Evolutionary conservation across 2,888 invertebrate species (phyloP).

Genomic region (Synergus umbraculus): DNA sequence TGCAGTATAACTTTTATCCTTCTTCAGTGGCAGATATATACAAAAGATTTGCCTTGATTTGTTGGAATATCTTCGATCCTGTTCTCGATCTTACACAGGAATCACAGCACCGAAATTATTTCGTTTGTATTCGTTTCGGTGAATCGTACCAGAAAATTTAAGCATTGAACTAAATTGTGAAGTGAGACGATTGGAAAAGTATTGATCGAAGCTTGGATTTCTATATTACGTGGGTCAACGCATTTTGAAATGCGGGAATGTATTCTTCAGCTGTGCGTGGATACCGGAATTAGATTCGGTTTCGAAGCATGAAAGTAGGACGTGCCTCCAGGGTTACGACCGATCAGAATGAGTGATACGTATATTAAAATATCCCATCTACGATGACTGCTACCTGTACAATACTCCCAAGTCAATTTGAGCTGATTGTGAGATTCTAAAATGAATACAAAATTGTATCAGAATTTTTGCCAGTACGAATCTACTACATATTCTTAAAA

Average conservation of each 20-base stretch:
- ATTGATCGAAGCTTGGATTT: slow-evolving; percentile 15
- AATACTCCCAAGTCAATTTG: neutral
- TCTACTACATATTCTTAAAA: neutral
- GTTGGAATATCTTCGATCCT: too few species aligned
- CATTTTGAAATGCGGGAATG: slow-evolving; percentile 28
- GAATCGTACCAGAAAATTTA: neutral
- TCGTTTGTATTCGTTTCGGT: too few species aligned
- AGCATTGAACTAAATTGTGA: neutral
- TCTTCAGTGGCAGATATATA: neutral
- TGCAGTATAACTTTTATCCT: neutral
- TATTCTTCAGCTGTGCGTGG: slow-evolving; percentile 35
- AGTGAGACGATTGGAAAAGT: neutral
- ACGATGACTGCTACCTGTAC: neutral
- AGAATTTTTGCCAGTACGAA: neutral
- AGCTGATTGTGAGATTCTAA: neutral
- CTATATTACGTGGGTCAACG: slow-evolving; percentile 21
- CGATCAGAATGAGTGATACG: slow-evolving; percentile 25
- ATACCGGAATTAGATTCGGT: slow-evolving; percentile 30
- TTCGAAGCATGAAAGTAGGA: slow-evolving; percentile 32
- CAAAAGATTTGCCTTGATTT: neutral
- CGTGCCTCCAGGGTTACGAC: slow-evolving; percentile 29
- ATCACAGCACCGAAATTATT: too few species aligned
- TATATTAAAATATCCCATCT: neutral
- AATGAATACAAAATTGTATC: neutral
- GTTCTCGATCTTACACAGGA: too few species aligned